Base-by-base conservation (phyloP, 1,140 invertebrate species). In the Trichonephila inaurata region DNA sequence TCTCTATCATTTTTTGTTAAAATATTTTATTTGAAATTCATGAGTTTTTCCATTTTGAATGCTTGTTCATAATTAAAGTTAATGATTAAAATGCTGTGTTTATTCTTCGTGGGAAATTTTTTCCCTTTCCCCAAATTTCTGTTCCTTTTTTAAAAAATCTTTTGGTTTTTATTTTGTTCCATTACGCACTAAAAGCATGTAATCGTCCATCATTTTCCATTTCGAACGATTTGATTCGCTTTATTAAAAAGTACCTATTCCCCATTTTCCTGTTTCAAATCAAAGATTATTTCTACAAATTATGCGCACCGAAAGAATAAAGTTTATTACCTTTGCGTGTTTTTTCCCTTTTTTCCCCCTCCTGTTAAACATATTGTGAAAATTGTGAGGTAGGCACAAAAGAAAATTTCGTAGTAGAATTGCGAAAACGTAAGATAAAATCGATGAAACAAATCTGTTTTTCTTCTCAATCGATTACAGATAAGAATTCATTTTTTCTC, bases 351-450 rank as follows among this genome's bases (percentile, higher is more conserved):
- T n/a, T n/a, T n/a, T n/a, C n/a, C n/a, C 12, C 24, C 28, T 33
- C 14, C 28, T 33, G 69, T 72, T 72, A 72, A 72, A 72, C n/a
- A 72, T 33, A 72, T 72, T 72, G 69, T 33, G 24, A 24, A n/a
- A 72, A 72, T 33, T 72, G 69, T 72, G 14, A 14, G 24, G 24
- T 72, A 72, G 69, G 28, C 69, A 72, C 51, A 72, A 72, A 72
- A 28, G 69, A 72, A 72, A 33, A 19, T 33, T 60, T 58, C 24
- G 10, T 61, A n/a, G 28, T 40, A 62, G 40, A 89, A 40, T 89
- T 89, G 87, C 87, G 21, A 89, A 69, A 89, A 89, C 87, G 33
- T 44, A 89, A 69, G 87, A 89, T 89, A 69, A 89, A 89, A 89
- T 89, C 87, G 87, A 89, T 89, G 40, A 33, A 89, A 10, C 87